phyloP scores from a whole-genome alignment of 1,140 invertebrate species.

The Andrena cerasifolii region DNA sequence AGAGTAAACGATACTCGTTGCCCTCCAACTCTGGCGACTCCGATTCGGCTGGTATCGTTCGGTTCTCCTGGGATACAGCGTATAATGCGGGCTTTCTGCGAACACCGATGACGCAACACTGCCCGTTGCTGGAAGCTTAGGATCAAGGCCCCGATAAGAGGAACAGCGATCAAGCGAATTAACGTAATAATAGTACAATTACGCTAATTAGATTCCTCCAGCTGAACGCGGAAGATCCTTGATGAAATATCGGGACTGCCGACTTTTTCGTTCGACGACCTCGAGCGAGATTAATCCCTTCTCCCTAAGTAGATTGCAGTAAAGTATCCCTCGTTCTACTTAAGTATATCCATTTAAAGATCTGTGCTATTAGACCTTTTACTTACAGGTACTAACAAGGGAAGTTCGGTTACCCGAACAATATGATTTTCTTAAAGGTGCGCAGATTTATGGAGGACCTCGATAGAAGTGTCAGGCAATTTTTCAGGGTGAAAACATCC shows the following conservation, averaged over 20 bases:
- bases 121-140: not conserved
- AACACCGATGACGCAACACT: not conserved
- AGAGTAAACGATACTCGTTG: no score
- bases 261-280: not conserved
- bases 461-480: no score
- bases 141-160: constrained; percentile 2
- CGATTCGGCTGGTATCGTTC: no score
- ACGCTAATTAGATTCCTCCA: constrained; percentile 25
- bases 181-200: constrained; percentile 21
- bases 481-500: no score
- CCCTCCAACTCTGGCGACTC: no score
- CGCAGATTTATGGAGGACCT: no score
- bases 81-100: no score
- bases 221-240: constrained; percentile 6
- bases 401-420: no score
- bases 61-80: no score
- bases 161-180: not conserved
- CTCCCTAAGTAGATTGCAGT: not conserved
- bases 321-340: no score
- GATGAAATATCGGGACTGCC: constrained; percentile 6
- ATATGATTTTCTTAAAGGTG: not conserved
- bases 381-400: no score
- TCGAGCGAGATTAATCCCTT: not conserved
- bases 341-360: no score
- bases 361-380: not conserved